A percentile compares a stretch with the other conserved stretches of the same genome.
Conservation (phyloP, 2,797 vertebrate genomes). For the Australoheros facetus region DNA sequence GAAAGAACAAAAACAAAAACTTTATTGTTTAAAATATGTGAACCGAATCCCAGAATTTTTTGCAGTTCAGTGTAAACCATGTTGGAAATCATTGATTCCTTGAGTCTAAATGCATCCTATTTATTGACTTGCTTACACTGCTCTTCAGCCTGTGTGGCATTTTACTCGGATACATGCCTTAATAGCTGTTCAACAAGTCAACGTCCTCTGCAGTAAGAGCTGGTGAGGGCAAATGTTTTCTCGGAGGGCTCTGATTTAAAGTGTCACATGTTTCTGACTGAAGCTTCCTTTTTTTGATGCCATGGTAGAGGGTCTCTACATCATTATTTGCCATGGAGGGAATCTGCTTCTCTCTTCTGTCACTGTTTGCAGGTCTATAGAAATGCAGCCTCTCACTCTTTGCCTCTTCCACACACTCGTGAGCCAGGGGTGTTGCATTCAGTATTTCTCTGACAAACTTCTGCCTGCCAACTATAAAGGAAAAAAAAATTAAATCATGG, state of each 20-base stretch:
- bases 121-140: not conserved
- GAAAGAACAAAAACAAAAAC: conserved; percentile 14
- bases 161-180: conserved; percentile 46
- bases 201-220: conserved; percentile 85
- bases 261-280: conserved; percentile 65
- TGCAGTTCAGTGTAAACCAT: not conserved
- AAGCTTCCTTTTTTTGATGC: conserved; percentile 79
- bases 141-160: not conserved
- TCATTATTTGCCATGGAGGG: conserved; percentile 21
- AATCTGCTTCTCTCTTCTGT: not conserved
- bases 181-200: conserved; percentile 91
- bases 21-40: conserved; percentile 61
- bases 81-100: not conserved
- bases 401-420: conserved; percentile 47
- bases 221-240: conserved; percentile 80
- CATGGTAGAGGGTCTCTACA: conserved; percentile 47
- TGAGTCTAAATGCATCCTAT: not conserved
- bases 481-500: not conserved
- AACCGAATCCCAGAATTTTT: not conserved
- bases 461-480: conserved; percentile 84
- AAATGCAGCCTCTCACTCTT: conserved; percentile 85
- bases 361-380: conserved; percentile 72
- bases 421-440: conserved; percentile 39
- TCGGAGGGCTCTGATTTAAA: conserved; percentile 52
- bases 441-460: conserved; percentile 76